Conservation (phyloP, 2,888 invertebrate genomes). For the Cryptocheilus praepositus region DNA sequence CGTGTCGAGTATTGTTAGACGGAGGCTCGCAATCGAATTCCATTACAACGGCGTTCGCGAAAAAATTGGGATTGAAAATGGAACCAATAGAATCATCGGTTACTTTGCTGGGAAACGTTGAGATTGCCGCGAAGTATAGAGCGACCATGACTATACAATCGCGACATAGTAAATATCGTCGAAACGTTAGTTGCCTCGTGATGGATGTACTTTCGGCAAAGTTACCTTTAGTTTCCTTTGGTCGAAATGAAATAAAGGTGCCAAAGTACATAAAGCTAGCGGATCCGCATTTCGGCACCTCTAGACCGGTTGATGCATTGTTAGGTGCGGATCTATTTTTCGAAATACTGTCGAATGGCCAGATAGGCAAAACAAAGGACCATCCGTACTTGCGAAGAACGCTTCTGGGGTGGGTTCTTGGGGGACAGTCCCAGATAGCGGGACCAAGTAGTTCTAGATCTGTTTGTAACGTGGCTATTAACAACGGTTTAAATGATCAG, state of each 20-base stretch:
- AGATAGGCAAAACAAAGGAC: conserved; percentile 15
- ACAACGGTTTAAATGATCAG: no score
- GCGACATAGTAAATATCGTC: neutral
- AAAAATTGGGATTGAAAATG: neutral
- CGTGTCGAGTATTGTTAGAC: neutral
- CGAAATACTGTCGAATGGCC: conserved; percentile 12
- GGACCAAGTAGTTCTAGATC: neutral
- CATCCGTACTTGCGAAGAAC: conserved; percentile 25
- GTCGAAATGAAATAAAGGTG: conserved; percentile 11
- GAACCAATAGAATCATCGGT: neutral
- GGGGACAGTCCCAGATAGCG: conserved; percentile 9
- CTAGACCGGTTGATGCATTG: conserved; percentile 25
- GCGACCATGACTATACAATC: neutral
- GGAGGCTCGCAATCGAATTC: neutral
- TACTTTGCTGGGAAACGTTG: neutral
- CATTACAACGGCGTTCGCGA: neutral
- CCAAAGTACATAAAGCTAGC: conserved; percentile 26
- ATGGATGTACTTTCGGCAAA: conserved; percentile 25
- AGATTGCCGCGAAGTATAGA: neutral
- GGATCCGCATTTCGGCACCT: conserved; percentile 32
- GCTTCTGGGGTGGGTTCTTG: conserved; percentile 33
- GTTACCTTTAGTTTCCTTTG: conserved; percentile 4
- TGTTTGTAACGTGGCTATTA: no score
- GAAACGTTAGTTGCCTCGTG: conserved; percentile 24
- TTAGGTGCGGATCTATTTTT: conserved; percentile 34